phyloP scores from a whole-genome alignment of 2,113 vertebrate species.

The Reinhardtius hippoglossoides region DNA sequence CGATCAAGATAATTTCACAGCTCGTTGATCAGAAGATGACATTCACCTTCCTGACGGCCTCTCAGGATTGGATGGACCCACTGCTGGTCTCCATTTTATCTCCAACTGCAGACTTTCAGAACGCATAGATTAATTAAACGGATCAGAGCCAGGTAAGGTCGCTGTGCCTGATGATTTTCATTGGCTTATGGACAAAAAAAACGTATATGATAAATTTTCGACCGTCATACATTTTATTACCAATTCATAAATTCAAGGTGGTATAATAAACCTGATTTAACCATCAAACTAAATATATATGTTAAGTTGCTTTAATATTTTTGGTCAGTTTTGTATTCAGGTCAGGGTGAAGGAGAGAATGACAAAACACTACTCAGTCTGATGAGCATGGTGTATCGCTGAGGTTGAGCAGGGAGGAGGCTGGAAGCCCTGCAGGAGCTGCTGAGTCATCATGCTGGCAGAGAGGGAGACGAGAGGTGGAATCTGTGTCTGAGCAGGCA shows the following conservation, averaged over 20 bases:
- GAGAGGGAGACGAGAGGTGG: conserved; percentile 75
- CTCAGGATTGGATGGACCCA: too few relatives aligned
- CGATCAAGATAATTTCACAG: too few relatives aligned
- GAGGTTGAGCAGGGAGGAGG: conserved; percentile 68
- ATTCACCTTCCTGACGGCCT: too few relatives aligned
- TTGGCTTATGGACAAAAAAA: too few relatives aligned
- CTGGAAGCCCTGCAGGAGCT: conserved; percentile 76
- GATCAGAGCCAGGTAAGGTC: too few relatives aligned
- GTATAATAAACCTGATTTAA: background rate
- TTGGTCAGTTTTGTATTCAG: conserved; percentile 66
- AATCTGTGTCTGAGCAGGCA: conserved; percentile 81
- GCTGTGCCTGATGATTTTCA: too few relatives aligned
- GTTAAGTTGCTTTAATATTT: conserved; percentile 39
- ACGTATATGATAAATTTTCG: too few relatives aligned
- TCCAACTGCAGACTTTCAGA: too few relatives aligned
- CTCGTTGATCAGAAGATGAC: too few relatives aligned
- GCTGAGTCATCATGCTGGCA: conserved; percentile 80
- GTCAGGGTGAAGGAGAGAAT: conserved; percentile 63
- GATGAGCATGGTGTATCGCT: conserved; percentile 64
- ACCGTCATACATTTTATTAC: too few relatives aligned
- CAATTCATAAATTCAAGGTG: conserved; percentile 1
- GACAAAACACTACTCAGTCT: conserved; percentile 74
- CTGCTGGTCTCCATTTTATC: too few relatives aligned
- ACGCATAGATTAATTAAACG: too few relatives aligned
- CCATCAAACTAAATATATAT: conserved; percentile 17